These are phyloP conservation scores for Lycaena phlaeas DNA, from an alignment of 2,888 invertebrate species.

Conservation along the genomic window DNA sequence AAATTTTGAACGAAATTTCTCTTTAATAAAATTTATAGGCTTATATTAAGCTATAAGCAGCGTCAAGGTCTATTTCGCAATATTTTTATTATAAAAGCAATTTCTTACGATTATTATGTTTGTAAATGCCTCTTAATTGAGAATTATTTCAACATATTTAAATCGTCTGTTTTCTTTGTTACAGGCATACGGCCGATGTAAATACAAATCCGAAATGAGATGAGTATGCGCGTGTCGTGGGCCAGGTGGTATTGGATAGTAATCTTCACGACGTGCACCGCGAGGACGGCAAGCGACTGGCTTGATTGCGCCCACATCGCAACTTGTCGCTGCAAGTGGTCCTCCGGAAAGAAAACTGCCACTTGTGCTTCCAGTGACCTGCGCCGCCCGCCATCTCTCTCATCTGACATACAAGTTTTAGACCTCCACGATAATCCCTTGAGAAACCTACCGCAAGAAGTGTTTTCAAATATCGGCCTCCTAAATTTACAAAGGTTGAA, in stretches of 20 bases:
- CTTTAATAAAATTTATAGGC: too few relatives aligned
- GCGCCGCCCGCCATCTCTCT: slow-evolving; percentile 80
- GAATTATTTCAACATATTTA: too few relatives aligned
- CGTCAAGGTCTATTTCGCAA: too few relatives aligned
- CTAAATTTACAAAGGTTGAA: slow-evolving; percentile 89
- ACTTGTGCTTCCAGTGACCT: slow-evolving; percentile 87
- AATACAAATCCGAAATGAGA: slow-evolving; percentile 67
- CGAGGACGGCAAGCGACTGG: slow-evolving; percentile 79
- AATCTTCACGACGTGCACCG: slow-evolving; percentile 64
- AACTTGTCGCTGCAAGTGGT: slow-evolving; percentile 93
- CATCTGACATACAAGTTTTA: slow-evolving; percentile 76
- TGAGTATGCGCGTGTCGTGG: slow-evolving; percentile 72
- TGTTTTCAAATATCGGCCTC: slow-evolving; percentile 84
- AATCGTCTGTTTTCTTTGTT: slow-evolving; percentile 45
- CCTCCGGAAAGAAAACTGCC: slow-evolving; percentile 91
- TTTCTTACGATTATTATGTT: too few relatives aligned
- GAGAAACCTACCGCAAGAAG: slow-evolving; percentile 81
- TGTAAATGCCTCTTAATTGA: too few relatives aligned
- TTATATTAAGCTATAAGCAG: too few relatives aligned
- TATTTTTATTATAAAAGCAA: too few relatives aligned
- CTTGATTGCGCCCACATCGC: slow-evolving; percentile 88
- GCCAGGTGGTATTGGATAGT: slow-evolving; percentile 70
- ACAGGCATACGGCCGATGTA: slow-evolving; percentile 65
- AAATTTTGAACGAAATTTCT: too few relatives aligned
- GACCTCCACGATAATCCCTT: slow-evolving; percentile 88